phyloP scores from a whole-genome alignment of 1,140 invertebrate genomes.

The Grapholita molesta region DNA sequence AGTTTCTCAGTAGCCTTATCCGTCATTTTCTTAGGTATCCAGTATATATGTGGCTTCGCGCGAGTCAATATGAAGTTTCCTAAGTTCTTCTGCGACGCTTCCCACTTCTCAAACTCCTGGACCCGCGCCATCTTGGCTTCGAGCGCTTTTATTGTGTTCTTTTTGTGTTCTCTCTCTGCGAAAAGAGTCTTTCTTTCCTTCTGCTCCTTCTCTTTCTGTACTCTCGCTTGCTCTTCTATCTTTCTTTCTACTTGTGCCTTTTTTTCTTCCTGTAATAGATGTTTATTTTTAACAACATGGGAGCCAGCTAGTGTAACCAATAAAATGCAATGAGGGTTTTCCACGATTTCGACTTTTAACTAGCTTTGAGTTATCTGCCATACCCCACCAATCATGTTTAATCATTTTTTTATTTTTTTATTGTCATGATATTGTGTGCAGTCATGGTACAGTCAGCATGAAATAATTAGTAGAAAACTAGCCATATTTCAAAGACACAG shows the following conservation, averaged over 20 bases:
- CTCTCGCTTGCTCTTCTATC: constrained; percentile 92
- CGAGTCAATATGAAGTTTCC: constrained; percentile 93
- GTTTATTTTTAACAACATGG: not conserved
- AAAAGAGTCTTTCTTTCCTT: constrained; percentile 93
- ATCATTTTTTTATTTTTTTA: too few species aligned
- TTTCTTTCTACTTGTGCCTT: constrained; percentile 94
- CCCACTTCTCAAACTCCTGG: constrained; percentile 93
- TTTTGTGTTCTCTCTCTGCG: constrained; percentile 89
- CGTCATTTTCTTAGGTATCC: constrained; percentile 86
- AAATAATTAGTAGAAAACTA: too few species aligned
- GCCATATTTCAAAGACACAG: too few species aligned
- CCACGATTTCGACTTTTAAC: too few species aligned
- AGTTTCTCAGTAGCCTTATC: constrained; percentile 76
- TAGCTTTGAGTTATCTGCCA: too few species aligned
- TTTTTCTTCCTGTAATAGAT: constrained; percentile 59
- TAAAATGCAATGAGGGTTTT: too few species aligned
- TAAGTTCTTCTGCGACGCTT: constrained; percentile 86
- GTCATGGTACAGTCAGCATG: too few species aligned
- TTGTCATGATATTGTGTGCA: too few species aligned
- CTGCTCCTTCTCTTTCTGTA: constrained; percentile 91
- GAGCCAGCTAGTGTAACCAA: too few species aligned
- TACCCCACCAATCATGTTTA: too few species aligned
- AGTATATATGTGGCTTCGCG: constrained; percentile 92
- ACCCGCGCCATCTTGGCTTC: constrained; percentile 94
- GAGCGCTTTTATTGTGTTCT: constrained; percentile 92